Evolutionary conservation across 2,113 vertebrate species (phyloP).

Genomic region (Leptosomus discolor): DNA sequence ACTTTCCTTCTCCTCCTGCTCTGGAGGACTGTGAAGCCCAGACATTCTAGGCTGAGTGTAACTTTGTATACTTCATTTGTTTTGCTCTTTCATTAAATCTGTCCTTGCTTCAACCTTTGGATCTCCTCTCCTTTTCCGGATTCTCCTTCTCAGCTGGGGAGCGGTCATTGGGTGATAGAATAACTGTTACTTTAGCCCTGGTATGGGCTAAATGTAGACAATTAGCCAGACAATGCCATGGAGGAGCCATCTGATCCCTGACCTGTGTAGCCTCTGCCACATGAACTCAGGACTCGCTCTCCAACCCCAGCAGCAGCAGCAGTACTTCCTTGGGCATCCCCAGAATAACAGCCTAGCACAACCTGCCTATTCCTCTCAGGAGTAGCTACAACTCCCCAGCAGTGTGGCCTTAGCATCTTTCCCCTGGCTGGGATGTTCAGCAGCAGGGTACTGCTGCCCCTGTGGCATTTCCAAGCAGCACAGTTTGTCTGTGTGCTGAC

Average conservation of each 20-base stretch:
- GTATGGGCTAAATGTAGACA: no score
- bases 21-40: no score
- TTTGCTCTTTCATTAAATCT: no score
- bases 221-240: background rate
- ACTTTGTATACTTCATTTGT: no score
- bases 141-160: no score
- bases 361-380: background rate
- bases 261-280: background rate
- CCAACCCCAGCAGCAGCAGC: background rate
- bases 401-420: background rate
- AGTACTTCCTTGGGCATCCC: fast-evolving
- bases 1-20: no score
- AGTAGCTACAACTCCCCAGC: background rate
- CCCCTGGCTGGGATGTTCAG: background rate
- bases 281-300: background rate
- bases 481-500: fast-evolving
- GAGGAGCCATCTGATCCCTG: background rate
- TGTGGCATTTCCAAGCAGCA: background rate
- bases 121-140: no score
- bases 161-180: no score
- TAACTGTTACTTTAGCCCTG: no score
- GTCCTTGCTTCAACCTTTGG: no score
- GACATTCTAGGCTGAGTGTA: no score
- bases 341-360: background rate
- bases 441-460: background rate